Percentiles rank a stretch among this genome's conserved stretches.
phyloP scores from a whole-genome alignment of 2,113 vertebrate species.

The Scophthalmus maximus region DNA sequence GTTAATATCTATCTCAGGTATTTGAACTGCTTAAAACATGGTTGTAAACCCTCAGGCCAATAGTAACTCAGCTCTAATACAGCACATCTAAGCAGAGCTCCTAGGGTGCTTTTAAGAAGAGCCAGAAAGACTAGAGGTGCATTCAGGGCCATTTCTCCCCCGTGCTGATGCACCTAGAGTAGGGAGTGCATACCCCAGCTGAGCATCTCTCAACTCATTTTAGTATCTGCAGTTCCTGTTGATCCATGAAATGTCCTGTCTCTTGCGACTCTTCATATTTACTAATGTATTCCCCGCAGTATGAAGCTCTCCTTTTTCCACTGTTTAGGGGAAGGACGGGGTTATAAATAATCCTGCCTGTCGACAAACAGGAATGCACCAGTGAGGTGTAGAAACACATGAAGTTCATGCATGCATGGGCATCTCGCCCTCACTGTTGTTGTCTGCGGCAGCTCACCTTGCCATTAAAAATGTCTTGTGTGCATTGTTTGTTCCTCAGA shows the following conservation, averaged over 20 bases:
- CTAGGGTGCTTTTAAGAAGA: constrained; percentile 85
- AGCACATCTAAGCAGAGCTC: constrained; percentile 84
- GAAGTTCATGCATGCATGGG: constrained; percentile 87
- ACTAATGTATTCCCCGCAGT: constrained; percentile 94
- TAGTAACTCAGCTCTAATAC: constrained; percentile 75
- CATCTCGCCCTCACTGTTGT: too few relatives aligned
- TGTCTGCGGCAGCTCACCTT: constrained; percentile 89
- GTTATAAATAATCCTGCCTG: constrained; percentile 95
- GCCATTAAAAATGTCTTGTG: constrained; percentile 87
- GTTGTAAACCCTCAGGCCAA: constrained; percentile 21
- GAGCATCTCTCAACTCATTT: constrained; percentile 92
- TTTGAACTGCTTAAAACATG: background rate
- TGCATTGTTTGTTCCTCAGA: constrained; percentile 88
- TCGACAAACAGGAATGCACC: constrained; percentile 89
- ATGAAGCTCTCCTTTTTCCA: constrained; percentile 87
- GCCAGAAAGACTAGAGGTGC: constrained; percentile 43
- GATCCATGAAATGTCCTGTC: constrained; percentile 96
- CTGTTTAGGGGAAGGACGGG: constrained; percentile 89
- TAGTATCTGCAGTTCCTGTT: constrained; percentile 93
- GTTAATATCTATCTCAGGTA: background rate
- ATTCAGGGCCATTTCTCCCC: constrained; percentile 79
- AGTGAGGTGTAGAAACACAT: constrained; percentile 91
- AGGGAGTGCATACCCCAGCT: constrained; percentile 84
- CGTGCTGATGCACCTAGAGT: constrained; percentile 84
- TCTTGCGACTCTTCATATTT: constrained; percentile 94